Percentiles rank a stretch among this genome's conserved stretches.
These are phyloP conservation scores for Myiothlypis chrysogaster DNA, from an alignment of 2,797 vertebrate species.

Conservation along the genomic window DNA sequence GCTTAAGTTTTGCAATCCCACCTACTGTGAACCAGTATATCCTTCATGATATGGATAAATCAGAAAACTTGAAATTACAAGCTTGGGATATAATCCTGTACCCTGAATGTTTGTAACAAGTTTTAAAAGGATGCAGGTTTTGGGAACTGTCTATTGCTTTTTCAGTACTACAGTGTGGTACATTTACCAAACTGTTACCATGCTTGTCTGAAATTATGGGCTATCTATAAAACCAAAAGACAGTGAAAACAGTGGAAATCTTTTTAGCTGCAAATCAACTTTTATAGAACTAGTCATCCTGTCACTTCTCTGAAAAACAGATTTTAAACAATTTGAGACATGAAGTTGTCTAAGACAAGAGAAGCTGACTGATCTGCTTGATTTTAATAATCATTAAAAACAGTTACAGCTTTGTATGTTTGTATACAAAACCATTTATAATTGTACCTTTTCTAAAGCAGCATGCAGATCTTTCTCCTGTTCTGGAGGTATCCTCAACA, in stretches of 20 bases:
- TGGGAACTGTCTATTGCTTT: background rate
- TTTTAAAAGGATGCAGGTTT: background rate
- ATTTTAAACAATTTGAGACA: background rate
- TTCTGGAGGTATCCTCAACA: slow-evolving; percentile 88
- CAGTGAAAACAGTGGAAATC: background rate
- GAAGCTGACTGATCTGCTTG: background rate
- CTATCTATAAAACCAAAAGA: background rate
- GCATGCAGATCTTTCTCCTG: slow-evolving; percentile 88
- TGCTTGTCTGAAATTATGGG: background rate
- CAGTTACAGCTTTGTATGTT: background rate
- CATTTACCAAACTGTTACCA: background rate
- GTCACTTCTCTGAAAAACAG: background rate
- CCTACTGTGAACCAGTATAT: background rate
- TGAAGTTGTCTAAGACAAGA: background rate
- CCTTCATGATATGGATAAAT: background rate
- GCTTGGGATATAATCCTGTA: background rate
- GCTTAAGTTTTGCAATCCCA: background rate
- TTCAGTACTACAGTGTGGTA: background rate
- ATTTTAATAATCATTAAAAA: background rate
- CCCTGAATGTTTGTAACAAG: background rate
- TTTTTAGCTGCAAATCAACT: background rate
- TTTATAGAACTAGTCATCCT: background rate
- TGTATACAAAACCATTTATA: background rate
- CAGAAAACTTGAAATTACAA: background rate
- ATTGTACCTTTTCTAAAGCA: slow-evolving; percentile 90